Evolutionary conservation across 2,797 vertebrate species (phyloP).

Genomic region (Chiloscyllium punctatum): DNA sequence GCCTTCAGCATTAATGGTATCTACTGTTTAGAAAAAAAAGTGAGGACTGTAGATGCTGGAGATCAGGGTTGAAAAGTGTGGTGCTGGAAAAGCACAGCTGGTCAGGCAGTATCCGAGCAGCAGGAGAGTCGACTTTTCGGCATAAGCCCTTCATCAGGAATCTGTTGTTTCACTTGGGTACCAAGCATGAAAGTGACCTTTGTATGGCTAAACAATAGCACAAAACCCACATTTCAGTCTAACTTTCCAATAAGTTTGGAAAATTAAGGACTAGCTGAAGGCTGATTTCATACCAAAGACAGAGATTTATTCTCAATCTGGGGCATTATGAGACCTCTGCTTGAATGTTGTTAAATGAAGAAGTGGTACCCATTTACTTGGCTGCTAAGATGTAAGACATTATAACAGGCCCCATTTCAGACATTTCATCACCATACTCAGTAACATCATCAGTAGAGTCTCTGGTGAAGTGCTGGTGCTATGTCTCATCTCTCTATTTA

Average conservation of each 20-base stretch:
- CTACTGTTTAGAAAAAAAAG: neutral
- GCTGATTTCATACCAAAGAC: neutral
- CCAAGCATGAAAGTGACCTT: neutral
- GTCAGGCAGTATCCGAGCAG: too few relatives aligned
- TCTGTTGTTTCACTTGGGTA: neutral
- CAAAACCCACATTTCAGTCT: neutral
- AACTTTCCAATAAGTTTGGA: neutral
- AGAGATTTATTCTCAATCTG: neutral
- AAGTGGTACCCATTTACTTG: neutral
- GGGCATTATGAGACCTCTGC: neutral
- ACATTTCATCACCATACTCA: too few relatives aligned
- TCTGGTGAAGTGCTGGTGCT: too few relatives aligned
- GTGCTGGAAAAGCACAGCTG: too few relatives aligned
- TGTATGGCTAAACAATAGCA: neutral
- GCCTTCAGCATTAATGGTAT: neutral
- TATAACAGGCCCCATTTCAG: neutral
- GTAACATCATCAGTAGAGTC: too few relatives aligned
- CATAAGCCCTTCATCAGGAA: neutral
- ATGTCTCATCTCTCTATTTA: too few relatives aligned
- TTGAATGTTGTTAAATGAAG: neutral
- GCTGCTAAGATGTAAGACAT: neutral
- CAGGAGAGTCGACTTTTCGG: too few relatives aligned
- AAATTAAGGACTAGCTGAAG: neutral
- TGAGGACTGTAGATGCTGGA: too few relatives aligned
- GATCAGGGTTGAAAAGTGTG: too few relatives aligned